Conservation (phyloP, 2,888 invertebrate genomes). For the Muscina levida region DNA sequence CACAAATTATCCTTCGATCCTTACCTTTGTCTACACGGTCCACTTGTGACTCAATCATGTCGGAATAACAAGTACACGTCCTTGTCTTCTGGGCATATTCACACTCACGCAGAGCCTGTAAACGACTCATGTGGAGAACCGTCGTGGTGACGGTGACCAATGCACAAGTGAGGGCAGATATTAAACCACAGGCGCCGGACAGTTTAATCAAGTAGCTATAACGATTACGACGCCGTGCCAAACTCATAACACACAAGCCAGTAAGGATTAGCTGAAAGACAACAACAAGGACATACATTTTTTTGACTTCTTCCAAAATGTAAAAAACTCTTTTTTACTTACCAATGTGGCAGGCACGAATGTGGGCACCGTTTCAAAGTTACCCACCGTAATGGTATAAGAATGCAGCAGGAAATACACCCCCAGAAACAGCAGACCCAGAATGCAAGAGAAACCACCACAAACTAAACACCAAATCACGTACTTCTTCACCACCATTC, state of each 20-base stretch:
- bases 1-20: constrained; percentile 51
- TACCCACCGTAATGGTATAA: constrained; percentile 86
- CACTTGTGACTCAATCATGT: constrained; percentile 85
- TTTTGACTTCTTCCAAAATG: background rate
- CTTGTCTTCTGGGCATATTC: constrained; percentile 90
- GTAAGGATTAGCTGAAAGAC: constrained; percentile 89
- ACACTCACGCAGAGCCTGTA: constrained; percentile 92
- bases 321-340: constrained; percentile 74
- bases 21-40: constrained; percentile 79
- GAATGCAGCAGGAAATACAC: constrained; percentile 88
- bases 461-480: constrained; percentile 89
- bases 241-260: constrained; percentile 91
- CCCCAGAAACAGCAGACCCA: constrained; percentile 87
- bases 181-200: constrained; percentile 92
- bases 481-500: constrained; percentile 84
- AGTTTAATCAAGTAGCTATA: constrained; percentile 95
- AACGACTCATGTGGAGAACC: constrained; percentile 93
- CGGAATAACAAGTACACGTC: constrained; percentile 89
- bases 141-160: constrained; percentile 92
- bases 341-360: constrained; percentile 96
- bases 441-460: constrained; percentile 86
- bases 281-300: background rate
- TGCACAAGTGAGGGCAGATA: constrained; percentile 92
- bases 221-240: constrained; percentile 90
- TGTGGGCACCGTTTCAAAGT: constrained; percentile 96